Conservation (phyloP, 2,888 invertebrate genomes). For the Andrena haemorrhoa region DNA sequence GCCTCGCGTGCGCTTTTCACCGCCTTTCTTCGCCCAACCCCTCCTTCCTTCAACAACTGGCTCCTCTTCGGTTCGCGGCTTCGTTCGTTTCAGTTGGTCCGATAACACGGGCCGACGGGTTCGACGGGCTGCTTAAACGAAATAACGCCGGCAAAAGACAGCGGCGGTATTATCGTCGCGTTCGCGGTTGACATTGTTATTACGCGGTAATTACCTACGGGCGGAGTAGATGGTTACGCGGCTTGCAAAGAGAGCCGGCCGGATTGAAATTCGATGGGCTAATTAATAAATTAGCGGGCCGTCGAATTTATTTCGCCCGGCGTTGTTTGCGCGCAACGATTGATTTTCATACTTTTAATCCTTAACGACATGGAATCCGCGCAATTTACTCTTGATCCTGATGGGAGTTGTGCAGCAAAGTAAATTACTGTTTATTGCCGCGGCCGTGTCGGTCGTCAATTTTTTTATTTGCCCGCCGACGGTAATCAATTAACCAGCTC, state of each 20-base stretch:
- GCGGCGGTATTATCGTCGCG: conserved; percentile 18
- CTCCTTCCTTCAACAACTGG: not conserved
- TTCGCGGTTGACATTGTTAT: conserved; percentile 2
- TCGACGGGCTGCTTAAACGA: conserved; percentile 3
- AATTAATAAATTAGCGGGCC: conserved; percentile 47
- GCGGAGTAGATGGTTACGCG: not conserved
- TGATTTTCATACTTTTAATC: conserved; percentile 61
- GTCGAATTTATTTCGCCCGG: conserved; percentile 44
- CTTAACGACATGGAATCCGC: conserved; percentile 29
- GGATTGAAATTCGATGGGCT: conserved; percentile 37
- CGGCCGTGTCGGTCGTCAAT: conserved; percentile 28
- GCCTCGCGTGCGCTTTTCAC: conserved; percentile 31
- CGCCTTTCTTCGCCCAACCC: not conserved
- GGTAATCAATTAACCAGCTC: conserved; percentile 58
- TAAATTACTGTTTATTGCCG: conserved; percentile 58
- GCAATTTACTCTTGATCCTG: conserved; percentile 51
- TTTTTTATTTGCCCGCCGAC: conserved; percentile 35
- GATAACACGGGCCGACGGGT: conserved; percentile 14
- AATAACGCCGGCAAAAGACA: conserved; percentile 18
- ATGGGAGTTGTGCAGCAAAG: conserved; percentile 32
- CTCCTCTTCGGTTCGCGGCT: conserved; percentile 22
- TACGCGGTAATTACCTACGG: conserved; percentile 33
- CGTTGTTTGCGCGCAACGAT: conserved; percentile 55
- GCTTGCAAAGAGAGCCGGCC: not conserved
- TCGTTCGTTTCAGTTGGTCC: conserved; percentile 21